Base-by-base conservation (phyloP, 2,113 vertebrate species). In the Melanerpes aurifrons region DNA sequence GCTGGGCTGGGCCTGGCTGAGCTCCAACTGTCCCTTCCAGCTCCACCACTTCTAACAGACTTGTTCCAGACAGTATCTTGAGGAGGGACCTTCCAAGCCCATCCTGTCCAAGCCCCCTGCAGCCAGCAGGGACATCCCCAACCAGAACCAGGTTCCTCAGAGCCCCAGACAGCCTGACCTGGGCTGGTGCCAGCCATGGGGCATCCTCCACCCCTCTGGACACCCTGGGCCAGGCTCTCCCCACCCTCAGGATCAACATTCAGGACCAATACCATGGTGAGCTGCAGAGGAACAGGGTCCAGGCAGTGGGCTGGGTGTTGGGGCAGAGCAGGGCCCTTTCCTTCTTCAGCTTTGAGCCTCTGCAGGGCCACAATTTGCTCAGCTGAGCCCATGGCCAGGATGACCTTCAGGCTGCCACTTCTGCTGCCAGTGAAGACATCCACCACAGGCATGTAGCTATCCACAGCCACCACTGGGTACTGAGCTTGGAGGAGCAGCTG, bases 391-490 rank as follows among this genome's bases (percentile, higher is more conserved):
- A 99, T 98, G 0, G 99, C 99, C 94, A 99, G 92, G 81, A 98
- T 54, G 28, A 99, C 99, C 73, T 98, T 97, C 40, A 99, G 98
- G 85, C 94, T 98, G 48, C 99, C 99, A 3, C 97, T 97, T 13
- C 95, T 97, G 61, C 77, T 96, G 61, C 99, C 99, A 3, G 96
- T 98, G 92, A 99, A 99, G 62, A 99, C 97, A 19, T 99, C 98
- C 2, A 98, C 73, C 69, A 99, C 98, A 0, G 99, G 98, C 98
- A 99, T 96, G 82, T 97, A 98, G 97, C 97, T 97, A 93, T 99
- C 99, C 12, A 99, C 98, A 22, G 98, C 99, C 87, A 99, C 97
- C 91, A 99, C 99, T 0, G 99, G 99, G 89, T 98, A 99, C 92
- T 98, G 98, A 3, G 99, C 98, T 97, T 98, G 98, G 47, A 99